Evolutionary conservation across 2,797 vertebrate genomes (phyloP).

Genomic region (Chelon auratus): DNA sequence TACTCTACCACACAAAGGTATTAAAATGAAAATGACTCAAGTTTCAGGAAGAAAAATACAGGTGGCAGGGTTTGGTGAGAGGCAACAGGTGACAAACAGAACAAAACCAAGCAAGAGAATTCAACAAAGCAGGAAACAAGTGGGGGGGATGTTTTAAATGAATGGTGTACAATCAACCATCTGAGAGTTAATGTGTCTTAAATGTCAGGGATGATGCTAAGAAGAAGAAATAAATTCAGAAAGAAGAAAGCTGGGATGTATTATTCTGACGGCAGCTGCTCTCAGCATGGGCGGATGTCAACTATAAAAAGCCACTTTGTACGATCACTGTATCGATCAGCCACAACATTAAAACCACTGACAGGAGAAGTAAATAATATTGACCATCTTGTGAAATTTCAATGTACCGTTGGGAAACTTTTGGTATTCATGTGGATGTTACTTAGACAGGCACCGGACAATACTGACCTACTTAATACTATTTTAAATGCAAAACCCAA

Average conservation of each 20-base stretch:
- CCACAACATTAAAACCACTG: no score
- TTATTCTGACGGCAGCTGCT: background rate
- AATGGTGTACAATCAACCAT: conserved; percentile 7
- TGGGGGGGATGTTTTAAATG: background rate
- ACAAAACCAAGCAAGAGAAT: conserved; percentile 12
- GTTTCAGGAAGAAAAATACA: conserved; percentile 51
- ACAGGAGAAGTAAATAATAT: no score
- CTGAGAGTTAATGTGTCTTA: conserved; percentile 18
- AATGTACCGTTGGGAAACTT: no score
- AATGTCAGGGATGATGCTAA: background rate
- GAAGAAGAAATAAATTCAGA: background rate
- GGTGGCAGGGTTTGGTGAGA: conserved; percentile 17
- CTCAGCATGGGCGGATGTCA: background rate
- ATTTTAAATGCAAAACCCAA: no score
- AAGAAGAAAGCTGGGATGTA: background rate
- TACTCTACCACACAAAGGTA: conserved; percentile 61
- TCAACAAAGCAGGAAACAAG: background rate
- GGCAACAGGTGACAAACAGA: conserved; percentile 5
- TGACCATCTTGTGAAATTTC: no score
- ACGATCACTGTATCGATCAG: background rate
- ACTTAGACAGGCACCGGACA: no score
- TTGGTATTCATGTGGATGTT: no score
- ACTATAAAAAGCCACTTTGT: background rate
- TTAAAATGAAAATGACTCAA: conserved; percentile 71
- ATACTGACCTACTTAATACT: no score